Evolutionary conservation across 2,797 vertebrate species (phyloP).

Genomic region (Trichosurus vulpecula): DNA sequence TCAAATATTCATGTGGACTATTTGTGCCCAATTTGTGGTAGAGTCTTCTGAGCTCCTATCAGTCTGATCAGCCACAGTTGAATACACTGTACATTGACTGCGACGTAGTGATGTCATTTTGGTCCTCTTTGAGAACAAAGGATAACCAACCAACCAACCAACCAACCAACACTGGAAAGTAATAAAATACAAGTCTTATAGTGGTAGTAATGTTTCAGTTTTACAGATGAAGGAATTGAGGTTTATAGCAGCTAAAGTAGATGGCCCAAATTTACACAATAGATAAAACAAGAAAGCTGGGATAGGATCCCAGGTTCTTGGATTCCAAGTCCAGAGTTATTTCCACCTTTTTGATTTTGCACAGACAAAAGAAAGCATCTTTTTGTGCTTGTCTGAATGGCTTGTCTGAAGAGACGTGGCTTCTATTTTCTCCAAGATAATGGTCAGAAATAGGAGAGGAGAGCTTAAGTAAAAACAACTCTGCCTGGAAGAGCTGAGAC

Average conservation of each 20-base stretch:
- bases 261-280: neutral
- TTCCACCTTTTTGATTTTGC: neutral
- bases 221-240: neutral
- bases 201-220: neutral
- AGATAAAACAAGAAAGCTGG: neutral
- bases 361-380: neutral
- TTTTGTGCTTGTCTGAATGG: conserved; percentile 47
- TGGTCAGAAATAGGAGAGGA: conserved; percentile 49
- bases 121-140: neutral
- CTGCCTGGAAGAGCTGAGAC: neutral
- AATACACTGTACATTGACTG: neutral
- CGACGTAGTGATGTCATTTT: neutral
- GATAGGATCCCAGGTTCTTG: neutral
- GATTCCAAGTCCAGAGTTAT: neutral
- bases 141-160: neutral
- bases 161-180: neutral
- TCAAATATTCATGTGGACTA: neutral
- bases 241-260: neutral
- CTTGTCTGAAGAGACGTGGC: conserved; percentile 32
- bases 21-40: neutral
- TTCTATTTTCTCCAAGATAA: conserved; percentile 31
- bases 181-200: neutral
- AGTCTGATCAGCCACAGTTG: neutral
- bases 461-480: neutral
- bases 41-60: neutral